Evolutionary conservation across 2,113 vertebrate species (phyloP), one percentile per base, ranked within the genome.

Genomic region (Centropristis striata): DNA sequence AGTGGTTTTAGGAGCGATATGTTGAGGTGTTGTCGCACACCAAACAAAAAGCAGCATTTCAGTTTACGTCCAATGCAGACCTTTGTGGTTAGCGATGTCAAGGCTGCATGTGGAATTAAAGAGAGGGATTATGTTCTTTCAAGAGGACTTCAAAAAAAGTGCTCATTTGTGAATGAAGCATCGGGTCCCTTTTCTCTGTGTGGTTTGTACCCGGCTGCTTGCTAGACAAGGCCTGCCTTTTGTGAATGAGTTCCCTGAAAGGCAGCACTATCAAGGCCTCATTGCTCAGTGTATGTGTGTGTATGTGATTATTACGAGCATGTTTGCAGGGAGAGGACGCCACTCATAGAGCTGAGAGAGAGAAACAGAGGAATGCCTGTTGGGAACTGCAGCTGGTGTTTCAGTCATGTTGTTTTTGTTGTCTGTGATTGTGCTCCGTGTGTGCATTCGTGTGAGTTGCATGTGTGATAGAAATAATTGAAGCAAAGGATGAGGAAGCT

Each of bases 191-290:
- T 82, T 72, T 75, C 60, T 80, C 55, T 53, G 12, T 53, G 70
- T 18, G 59, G 36, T 18, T 10, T 57, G 68, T 47, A 49, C 21
- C 50, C 14, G 36, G 46, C 68, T 60, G 53, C 64, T 81, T 8
- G 4, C 60, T 36, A 64, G 49, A 83, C 81, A 66, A 78, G 63
- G 67, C 61, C 53, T 25, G 32, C 51, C 66, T 84, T 88, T 87
- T 85, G 83, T 86, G 87, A 91, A 90, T 87, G 85, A 39, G 72
- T 88, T 86, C 86, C 71, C 84, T 87, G 88, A 90, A 90, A 86
- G 78, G 84, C 74, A 70, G 72, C 55, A 21, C 64, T 60, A 78
- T 88, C 80, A 66, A 80, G 88, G 71, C 84, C 80, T 70, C 50
- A 16, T 61, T 32, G 54, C 77, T 51, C 5, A 0, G 18, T 41